These are phyloP conservation scores for Noctua fimbriata DNA, from an alignment of 2,888 invertebrate genomes.

Conservation along the genomic window DNA sequence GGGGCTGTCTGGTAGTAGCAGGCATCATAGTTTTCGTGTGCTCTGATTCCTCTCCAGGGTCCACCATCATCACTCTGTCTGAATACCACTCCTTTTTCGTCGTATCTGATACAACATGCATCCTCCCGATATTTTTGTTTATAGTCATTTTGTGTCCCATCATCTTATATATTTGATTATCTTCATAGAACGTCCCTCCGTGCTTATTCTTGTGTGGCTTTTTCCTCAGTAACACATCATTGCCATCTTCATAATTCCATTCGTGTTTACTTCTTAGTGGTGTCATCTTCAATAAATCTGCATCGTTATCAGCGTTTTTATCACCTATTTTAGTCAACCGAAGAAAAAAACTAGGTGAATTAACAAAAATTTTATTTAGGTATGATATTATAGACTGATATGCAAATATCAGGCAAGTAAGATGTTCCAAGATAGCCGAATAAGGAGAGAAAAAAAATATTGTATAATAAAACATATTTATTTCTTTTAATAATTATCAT, in stretches of 20 bases:
- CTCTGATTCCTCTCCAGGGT: accelerated
- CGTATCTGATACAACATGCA: neutral
- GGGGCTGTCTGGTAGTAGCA: neutral
- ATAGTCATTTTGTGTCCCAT: neutral
- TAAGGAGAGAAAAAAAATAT: too few species aligned
- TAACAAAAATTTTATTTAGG: too few species aligned
- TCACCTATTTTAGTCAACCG: neutral
- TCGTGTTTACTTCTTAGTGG: neutral
- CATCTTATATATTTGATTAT: neutral
- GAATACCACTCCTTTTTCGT: neutral
- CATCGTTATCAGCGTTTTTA: neutral
- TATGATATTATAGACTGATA: too few species aligned
- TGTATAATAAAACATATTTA: too few species aligned
- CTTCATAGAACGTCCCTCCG: neutral
- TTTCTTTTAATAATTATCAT: too few species aligned
- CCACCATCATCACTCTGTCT: neutral
- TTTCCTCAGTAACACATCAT: neutral
- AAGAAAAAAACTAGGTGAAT: neutral
- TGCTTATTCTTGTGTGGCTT: neutral
- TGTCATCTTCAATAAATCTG: neutral
- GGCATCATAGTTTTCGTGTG: too few species aligned
- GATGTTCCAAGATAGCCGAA: too few species aligned
- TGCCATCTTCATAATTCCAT: neutral
- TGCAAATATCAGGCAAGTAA: too few species aligned
- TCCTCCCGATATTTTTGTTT: neutral